Percentiles rank a stretch among this genome's conserved stretches.
Conservation (phyloP, 2,888 invertebrate genomes). For the Hecatera dysodea region DNA sequence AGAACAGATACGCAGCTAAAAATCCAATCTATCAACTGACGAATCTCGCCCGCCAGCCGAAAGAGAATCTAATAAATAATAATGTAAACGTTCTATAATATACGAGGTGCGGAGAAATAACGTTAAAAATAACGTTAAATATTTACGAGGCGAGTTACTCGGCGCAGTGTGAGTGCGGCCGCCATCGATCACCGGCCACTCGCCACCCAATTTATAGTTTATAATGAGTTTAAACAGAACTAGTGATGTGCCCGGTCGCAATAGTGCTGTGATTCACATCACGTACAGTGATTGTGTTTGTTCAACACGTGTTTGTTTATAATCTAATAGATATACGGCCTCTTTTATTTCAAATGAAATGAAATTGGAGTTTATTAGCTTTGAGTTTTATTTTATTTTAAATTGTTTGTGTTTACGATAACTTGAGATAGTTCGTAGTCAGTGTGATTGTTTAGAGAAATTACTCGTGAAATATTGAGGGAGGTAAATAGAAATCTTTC, state of each 20-base stretch:
- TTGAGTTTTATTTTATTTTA: slow-evolving; percentile 21
- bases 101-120: slow-evolving; percentile 50
- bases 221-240: slow-evolving; percentile 67
- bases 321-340: slow-evolving; percentile 28
- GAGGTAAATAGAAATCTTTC: slow-evolving; percentile 4
- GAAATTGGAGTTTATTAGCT: slow-evolving; percentile 19
- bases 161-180: slow-evolving; percentile 55
- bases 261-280: slow-evolving; percentile 28
- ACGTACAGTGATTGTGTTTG: slow-evolving; percentile 19
- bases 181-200: slow-evolving; percentile 66
- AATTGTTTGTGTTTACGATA: slow-evolving; percentile 6
- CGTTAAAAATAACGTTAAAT: slow-evolving; percentile 55
- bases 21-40: slow-evolving; percentile 53
- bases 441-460: slow-evolving; percentile 8
- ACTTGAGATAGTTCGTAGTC: not conserved
- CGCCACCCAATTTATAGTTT: slow-evolving; percentile 68
- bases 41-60: slow-evolving; percentile 39
- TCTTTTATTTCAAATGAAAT: slow-evolving; percentile 31
- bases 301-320: slow-evolving; percentile 25
- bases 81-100: slow-evolving; percentile 60
- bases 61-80: slow-evolving; percentile 60
- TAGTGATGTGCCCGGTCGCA: slow-evolving; percentile 31
- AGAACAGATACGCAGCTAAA: slow-evolving; percentile 46
- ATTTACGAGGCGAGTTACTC: slow-evolving; percentile 40
- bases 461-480: not conserved